phyloP scores from a whole-genome alignment of 2,113 vertebrate genomes.

The Pipa parva region DNA sequence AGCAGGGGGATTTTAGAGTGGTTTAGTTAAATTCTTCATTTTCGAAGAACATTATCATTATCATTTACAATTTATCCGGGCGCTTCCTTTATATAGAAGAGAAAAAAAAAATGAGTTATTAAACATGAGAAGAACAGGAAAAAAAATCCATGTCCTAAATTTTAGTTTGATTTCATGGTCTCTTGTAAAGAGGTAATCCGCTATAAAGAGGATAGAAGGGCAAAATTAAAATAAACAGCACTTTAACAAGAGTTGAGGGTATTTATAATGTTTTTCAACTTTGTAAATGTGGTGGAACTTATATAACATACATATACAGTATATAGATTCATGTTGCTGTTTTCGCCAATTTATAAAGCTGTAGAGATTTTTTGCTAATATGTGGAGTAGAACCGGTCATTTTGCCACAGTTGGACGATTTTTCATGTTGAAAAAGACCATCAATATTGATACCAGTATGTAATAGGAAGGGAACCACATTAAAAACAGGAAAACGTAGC shows the following conservation, averaged over 20 bases:
- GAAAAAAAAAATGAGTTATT: slow-evolving; percentile 60
- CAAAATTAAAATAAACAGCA: not conserved
- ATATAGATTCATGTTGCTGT: too few relatives aligned
- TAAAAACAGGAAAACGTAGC: too few relatives aligned
- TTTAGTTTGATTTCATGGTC: not conserved
- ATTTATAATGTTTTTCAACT: too few relatives aligned
- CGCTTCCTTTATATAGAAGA: slow-evolving; percentile 45
- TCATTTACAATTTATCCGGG: slow-evolving; percentile 55
- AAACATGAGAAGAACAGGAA: slow-evolving; percentile 44
- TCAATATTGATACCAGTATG: too few relatives aligned
- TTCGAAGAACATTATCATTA: slow-evolving; percentile 55
- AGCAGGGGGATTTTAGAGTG: slow-evolving; percentile 73
- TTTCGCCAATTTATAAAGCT: too few relatives aligned
- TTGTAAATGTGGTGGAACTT: too few relatives aligned
- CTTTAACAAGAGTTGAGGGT: not conserved
- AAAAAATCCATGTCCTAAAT: slow-evolving; percentile 8
- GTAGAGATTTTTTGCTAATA: too few relatives aligned
- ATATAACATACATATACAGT: too few relatives aligned
- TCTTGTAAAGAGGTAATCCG: not conserved
- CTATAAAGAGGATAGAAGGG: not conserved
- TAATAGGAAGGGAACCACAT: too few relatives aligned
- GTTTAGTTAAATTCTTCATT: slow-evolving; percentile 68
- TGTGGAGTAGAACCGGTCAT: too few relatives aligned
- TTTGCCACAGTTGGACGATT: too few relatives aligned
- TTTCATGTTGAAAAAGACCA: too few relatives aligned